Evolutionary conservation across 2,797 vertebrate genomes (phyloP), one percentile per base, ranked within the genome.

Genomic region (Poeciliopsis gracilis): DNA sequence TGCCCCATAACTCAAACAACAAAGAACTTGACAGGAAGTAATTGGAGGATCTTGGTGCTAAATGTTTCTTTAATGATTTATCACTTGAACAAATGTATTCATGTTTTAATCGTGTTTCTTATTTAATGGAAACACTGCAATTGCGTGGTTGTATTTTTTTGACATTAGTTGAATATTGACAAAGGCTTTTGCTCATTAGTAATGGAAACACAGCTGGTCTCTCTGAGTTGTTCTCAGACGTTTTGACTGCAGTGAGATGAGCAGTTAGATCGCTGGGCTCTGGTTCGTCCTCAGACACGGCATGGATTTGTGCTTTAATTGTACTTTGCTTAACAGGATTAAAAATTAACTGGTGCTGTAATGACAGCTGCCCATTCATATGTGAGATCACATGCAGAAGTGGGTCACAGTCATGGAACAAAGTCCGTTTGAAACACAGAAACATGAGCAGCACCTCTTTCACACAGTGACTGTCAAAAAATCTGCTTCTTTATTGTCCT

Each of bases 281-380:
- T 49, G 23, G 18, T 38, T 33, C 13, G 12, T 69, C 38, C 23
- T 15, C 69, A 28, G 43, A 57, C n/a, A 57, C n/a, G 5, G 55
- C 11, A 57, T 13, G 55, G 55, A 57, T 57, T 13, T 28, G 5
- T 57, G 25, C 55, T 57, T 57, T n/a, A 57, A n/a, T 57, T n/a
- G 28, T 57, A 28, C n/a, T n/a, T n/a, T 57, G 28, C 13, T 45
- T 9, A 30, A 9, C 8, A n/a, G 15, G 25, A 45, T 41, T 71
- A 57, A 61, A 23, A 4, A 71, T 77, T 51, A 61, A 72, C 53
- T 46, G 33, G 33, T 6, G 49, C 49, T 71, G 69, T 47, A 49
- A 73, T 66, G 67, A 77, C 74, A 63, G 76, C 85, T 49, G 77
- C 81, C 81, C 84, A 71, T 81, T 72, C 83, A 78, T 23, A 69